phyloP scores from a whole-genome alignment of 2,797 vertebrate genomes.

The Diplodus sargus region DNA sequence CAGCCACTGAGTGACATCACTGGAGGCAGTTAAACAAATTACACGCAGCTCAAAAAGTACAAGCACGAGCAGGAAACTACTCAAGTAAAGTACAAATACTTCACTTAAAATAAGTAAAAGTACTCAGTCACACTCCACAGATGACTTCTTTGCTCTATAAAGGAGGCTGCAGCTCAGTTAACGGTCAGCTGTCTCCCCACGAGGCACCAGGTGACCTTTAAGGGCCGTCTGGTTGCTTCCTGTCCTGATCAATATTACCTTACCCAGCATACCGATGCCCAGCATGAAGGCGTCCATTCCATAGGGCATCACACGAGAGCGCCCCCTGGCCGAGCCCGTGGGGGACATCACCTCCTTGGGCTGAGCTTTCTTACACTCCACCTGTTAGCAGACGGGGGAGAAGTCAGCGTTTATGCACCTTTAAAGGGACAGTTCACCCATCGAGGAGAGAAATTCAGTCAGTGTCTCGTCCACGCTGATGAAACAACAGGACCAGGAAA shows the following conservation, averaged over 20 bases:
- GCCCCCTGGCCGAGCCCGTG: slow-evolving; percentile 94
- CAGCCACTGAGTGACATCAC: too few species aligned
- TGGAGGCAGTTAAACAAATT: too few species aligned
- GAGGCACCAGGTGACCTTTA: slow-evolving; percentile 58
- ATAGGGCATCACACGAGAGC: slow-evolving; percentile 98
- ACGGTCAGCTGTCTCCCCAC: slow-evolving; percentile 55
- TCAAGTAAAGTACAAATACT: too few species aligned
- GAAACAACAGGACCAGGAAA: too few species aligned
- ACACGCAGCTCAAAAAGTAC: too few species aligned
- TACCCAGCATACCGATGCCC: slow-evolving; percentile 99
- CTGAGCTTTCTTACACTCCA: slow-evolving; percentile 99
- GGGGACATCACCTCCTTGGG: slow-evolving; percentile 99
- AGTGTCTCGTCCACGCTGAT: too few species aligned
- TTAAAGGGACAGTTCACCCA: too few species aligned
- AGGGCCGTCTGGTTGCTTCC: slow-evolving; percentile 53
- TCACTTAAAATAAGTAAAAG: too few species aligned
- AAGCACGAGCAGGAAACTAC: too few species aligned
- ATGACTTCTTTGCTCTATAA: neutral
- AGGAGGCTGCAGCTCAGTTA: slow-evolving; percentile 15
- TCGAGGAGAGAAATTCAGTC: too few species aligned
- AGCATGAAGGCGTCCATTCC: slow-evolving; percentile 99
- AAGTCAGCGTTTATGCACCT: neutral
- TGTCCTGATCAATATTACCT: slow-evolving; percentile 71
- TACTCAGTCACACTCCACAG: too few species aligned
- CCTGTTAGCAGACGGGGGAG: slow-evolving; percentile 81